A percentile compares a stretch with the other conserved stretches of the same genome.
Evolutionary conservation across 2,113 vertebrate genomes (phyloP).

Genomic region (Opisthocomus hoazin): DNA sequence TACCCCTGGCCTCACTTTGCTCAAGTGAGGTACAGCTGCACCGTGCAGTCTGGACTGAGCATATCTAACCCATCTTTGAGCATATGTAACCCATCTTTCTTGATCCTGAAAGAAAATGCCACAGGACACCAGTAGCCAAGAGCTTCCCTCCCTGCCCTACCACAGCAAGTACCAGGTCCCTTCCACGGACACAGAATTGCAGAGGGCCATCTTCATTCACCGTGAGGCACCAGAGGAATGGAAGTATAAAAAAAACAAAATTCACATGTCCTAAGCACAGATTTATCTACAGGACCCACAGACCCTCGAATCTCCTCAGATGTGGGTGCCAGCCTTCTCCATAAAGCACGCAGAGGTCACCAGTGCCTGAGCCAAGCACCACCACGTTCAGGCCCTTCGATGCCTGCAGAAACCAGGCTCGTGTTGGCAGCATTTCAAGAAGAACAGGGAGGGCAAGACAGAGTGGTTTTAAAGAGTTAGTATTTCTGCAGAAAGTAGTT

Average conservation of each 20-base stretch:
- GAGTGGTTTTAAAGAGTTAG: neutral
- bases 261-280: neutral
- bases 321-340: neutral
- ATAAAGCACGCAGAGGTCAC: neutral
- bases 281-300: neutral
- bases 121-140: neutral
- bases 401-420: neutral
- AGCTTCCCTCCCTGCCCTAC: neutral
- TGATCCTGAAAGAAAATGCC: neutral
- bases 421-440: neutral
- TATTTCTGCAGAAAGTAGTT: neutral
- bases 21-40: neutral
- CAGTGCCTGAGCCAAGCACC: neutral
- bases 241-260: neutral
- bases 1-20: neutral
- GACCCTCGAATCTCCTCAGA: neutral
- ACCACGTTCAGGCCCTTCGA: fast-evolving
- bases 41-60: neutral
- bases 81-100: neutral
- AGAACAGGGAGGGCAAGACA: neutral
- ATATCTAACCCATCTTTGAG: neutral
- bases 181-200: neutral
- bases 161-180: neutral
- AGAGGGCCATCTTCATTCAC: neutral
- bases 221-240: neutral